Evolutionary conservation across 2,797 vertebrate species (phyloP).

Genomic region (Etheostoma perlongum): DNA sequence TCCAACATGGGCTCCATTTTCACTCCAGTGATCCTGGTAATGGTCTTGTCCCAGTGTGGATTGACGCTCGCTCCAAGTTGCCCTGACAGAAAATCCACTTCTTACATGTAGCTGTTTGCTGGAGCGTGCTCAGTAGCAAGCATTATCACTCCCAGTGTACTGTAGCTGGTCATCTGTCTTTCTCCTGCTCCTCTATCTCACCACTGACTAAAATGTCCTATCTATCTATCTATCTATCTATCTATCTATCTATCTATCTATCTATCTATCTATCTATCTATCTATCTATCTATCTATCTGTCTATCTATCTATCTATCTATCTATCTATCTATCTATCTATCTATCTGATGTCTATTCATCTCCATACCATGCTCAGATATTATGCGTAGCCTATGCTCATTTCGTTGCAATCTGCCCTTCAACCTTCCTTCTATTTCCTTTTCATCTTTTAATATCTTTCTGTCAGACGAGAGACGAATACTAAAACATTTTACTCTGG

Average conservation of each 20-base stretch:
- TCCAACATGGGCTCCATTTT: constrained; percentile 60
- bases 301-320: no score
- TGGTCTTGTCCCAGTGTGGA: constrained; percentile 70
- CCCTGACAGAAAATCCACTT: constrained; percentile 83
- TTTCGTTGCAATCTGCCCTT: constrained; percentile 50
- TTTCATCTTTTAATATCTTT: constrained; percentile 41
- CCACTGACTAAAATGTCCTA: constrained; percentile 6
- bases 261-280: not conserved
- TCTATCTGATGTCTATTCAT: constrained; percentile 41
- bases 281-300: no score
- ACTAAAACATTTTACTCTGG: not conserved
- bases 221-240: constrained; percentile 23
- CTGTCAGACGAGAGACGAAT: constrained; percentile 14
- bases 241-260: constrained; percentile 32
- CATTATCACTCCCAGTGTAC: constrained; percentile 33
- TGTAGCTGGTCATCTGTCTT: constrained; percentile 29
- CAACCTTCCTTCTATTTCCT: constrained; percentile 25
- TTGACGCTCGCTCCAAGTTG: constrained; percentile 71
- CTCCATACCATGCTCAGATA: not conserved
- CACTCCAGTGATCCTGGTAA: constrained; percentile 78
- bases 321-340: constrained; percentile 18
- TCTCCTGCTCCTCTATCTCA: constrained; percentile 33
- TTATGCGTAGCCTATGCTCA: constrained; percentile 22
- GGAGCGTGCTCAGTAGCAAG: constrained; percentile 59
- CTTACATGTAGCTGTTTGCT: constrained; percentile 76